phyloP scores from a whole-genome alignment of 2,113 vertebrate genomes.

The Dipodomys stephensi region DNA sequence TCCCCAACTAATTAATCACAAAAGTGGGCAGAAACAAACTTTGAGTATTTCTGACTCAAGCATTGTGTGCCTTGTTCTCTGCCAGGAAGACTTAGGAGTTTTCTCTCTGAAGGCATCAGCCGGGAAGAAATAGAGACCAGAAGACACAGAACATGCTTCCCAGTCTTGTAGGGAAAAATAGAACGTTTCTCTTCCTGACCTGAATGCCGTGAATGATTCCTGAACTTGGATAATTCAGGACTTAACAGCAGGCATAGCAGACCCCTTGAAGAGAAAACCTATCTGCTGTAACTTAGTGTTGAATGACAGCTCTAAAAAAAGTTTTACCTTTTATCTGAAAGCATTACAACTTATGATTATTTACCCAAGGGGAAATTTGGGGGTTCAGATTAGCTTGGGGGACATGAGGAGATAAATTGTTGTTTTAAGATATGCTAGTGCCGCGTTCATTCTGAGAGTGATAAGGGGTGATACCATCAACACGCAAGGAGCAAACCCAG shows the following conservation, averaged over 20 bases:
- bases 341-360: conserved; percentile 69
- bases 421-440: conserved; percentile 81
- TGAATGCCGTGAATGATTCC: conserved; percentile 16
- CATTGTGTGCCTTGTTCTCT: neutral
- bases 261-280: neutral
- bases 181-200: neutral
- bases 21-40: neutral
- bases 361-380: conserved; percentile 72
- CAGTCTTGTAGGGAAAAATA: neutral
- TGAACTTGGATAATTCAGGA: neutral
- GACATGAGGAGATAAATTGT: conserved; percentile 82
- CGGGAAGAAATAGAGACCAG: neutral
- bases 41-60: neutral
- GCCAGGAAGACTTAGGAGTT: neutral
- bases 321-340: conserved; percentile 76
- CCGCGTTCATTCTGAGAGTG: conserved; percentile 66
- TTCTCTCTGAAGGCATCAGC: neutral
- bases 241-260: neutral
- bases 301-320: conserved; percentile 62
- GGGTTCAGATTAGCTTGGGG: conserved; percentile 79
- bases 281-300: conserved; percentile 61
- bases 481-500: conserved; percentile 81
- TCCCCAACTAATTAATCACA: neutral
- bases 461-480: conserved; percentile 80
- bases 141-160: neutral